Base-by-base conservation (phyloP, 2,797 vertebrate species). In the Syngnathus rostellatus region DNA sequence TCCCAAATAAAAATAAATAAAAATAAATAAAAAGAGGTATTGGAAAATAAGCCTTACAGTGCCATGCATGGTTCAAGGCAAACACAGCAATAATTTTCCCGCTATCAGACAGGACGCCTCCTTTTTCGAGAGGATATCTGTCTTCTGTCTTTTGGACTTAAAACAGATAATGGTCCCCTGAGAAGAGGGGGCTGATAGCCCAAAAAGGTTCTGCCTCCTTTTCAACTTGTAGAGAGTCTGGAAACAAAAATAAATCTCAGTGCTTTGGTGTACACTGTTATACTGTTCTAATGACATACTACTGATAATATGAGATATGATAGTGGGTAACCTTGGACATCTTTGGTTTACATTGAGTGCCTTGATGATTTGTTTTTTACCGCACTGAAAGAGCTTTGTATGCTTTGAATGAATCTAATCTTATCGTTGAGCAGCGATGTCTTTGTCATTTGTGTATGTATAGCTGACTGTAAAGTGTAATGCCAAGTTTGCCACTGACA, bases 341-440 rank as follows among this genome's bases (percentile, higher is more conserved):
- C 70, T 62, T 64, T 65, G 40, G 21, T 63, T 71, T 73, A 64
- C 8, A 59, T 25, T 2, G 46, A 66, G 21, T 46, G 38, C n/a
- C 53, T 37, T 45, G 12, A 43, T 45, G 10, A n/a, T n/a, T 58
- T 38, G 16, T 37, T 58, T 58, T 37, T 16, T 6, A 37, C 31
- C 2, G 6, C 1, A 1, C 11, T 25, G 11, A 55, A 57, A 23
- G 31, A 31, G 2, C 6, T 58, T 53, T 53, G 19, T 53, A 53
- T 53, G 19, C 50, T 53, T 10, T 21, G 1, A 43, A 43, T 31
- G 31, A 31, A 31, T 31, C 31, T 31, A 31, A 31, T 31, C 31
- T 31, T 31, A 31, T 31, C 31, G 2, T 31, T 31, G 31, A 31
- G 31, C 31, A 31, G 31, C 31, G 25, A 31, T 31, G 25, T 31